Percentiles rank a stretch among this genome's conserved stretches.
These are phyloP conservation scores for Scyliorhinus canicula DNA, from an alignment of 2,797 vertebrate genomes.

Conservation along the genomic window DNA sequence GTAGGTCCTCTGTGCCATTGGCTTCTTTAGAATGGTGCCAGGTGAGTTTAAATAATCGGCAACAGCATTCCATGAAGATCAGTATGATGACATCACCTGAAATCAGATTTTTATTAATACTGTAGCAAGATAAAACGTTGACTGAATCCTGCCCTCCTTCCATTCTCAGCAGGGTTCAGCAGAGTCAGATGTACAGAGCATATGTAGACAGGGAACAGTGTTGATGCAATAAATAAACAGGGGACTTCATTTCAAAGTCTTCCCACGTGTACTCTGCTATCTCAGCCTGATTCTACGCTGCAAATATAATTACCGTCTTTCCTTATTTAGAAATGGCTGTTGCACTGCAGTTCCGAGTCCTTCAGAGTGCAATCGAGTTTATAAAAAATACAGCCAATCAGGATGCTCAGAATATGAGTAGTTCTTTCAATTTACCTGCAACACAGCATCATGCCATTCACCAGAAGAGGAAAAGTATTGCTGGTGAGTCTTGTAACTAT, in stretches of 20 bases:
- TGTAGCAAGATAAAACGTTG: neutral
- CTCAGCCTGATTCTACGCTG: neutral
- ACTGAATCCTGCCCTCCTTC: neutral
- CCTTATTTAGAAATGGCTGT: constrained; percentile 78
- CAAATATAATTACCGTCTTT: constrained; percentile 1
- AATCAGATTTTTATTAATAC: neutral
- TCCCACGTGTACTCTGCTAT: neutral
- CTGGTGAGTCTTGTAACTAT: constrained; percentile 63
- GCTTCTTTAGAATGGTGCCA: neutral
- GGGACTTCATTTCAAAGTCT: neutral
- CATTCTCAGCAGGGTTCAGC: neutral
- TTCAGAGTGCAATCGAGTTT: constrained; percentile 87
- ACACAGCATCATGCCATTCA: constrained; percentile 63
- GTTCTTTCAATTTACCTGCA: constrained; percentile 53
- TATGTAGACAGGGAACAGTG: neutral
- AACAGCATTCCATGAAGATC: neutral
- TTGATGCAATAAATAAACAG: neutral
- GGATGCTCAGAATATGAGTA: constrained; percentile 66
- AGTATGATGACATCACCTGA: neutral
- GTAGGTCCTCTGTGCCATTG: neutral
- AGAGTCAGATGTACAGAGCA: neutral
- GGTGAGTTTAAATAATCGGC: neutral
- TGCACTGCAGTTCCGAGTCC: constrained; percentile 81
- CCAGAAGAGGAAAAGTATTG: constrained; percentile 81
- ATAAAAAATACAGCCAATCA: constrained; percentile 85